Conservation (phyloP, 1,140 invertebrate species). For the Lysiphlebus fabarum region DNA sequence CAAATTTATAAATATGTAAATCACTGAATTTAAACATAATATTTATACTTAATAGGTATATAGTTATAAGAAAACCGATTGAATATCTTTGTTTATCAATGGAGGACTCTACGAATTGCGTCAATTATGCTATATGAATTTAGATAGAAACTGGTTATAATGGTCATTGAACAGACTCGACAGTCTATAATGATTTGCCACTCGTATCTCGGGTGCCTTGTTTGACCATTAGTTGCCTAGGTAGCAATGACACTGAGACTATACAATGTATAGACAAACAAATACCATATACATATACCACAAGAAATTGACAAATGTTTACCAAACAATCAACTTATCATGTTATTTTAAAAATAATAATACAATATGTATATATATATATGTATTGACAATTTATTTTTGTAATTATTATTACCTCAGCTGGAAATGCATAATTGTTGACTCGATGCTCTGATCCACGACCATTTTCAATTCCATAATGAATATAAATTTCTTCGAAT, state of each 20-base stretch:
- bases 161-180: neutral
- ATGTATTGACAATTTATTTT: neutral
- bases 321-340: too few species aligned
- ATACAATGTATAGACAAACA: too few species aligned
- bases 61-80: too few species aligned
- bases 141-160: neutral
- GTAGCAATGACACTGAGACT: conserved; percentile 1
- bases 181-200: conserved; percentile 13
- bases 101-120: conserved; percentile 5
- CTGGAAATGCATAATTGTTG: conserved; percentile 88
- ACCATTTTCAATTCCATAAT: conserved; percentile 84
- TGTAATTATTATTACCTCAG: conserved; percentile 68
- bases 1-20: too few species aligned
- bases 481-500: conserved; percentile 92
- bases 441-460: conserved; percentile 92
- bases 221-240: conserved; percentile 24
- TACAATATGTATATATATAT: too few species aligned
- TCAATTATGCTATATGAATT: conserved; percentile 22
- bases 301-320: neutral
- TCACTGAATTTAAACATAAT: too few species aligned
- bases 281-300: conserved; percentile 4
- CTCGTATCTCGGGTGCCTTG: conserved; percentile 22
- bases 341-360: neutral
- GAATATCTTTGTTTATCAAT: neutral
- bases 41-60: too few species aligned